Evolutionary conservation across 2,113 vertebrate species (phyloP).

Genomic region (Nyctibius bracteatus): DNA sequence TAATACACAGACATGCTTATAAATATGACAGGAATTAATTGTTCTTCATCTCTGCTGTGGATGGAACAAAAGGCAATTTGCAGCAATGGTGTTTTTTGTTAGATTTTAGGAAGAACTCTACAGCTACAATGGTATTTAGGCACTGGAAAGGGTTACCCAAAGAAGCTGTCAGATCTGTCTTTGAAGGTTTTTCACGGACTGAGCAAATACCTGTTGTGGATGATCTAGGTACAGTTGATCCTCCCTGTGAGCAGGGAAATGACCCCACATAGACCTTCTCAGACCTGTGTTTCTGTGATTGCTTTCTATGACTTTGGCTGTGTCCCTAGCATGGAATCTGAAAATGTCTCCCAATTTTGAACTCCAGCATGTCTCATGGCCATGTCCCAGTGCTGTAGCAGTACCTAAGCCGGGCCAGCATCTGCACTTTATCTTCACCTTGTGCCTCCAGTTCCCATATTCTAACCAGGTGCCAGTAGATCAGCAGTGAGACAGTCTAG

Average conservation of each 20-base stretch:
- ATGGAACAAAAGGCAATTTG: neutral
- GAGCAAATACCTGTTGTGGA: neutral
- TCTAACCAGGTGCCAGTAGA: neutral
- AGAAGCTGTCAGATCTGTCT: neutral
- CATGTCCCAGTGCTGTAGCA: rapidly evolving
- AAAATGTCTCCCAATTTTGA: neutral
- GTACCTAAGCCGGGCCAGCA: neutral
- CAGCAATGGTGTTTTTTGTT: neutral
- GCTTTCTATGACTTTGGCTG: neutral
- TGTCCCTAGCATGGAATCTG: neutral
- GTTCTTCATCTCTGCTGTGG: neutral
- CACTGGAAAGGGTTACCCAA: neutral
- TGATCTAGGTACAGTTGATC: neutral
- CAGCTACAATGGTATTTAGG: neutral
- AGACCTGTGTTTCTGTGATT: neutral
- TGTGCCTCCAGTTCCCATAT: neutral
- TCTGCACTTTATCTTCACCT: neutral
- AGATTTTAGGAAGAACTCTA: neutral
- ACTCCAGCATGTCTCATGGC: neutral
- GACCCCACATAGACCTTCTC: too few species aligned
- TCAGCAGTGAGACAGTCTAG: neutral
- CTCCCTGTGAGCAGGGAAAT: neutral
- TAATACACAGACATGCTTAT: neutral
- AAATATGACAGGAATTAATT: neutral
- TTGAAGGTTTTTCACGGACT: neutral